phyloP scores from a whole-genome alignment of 1,140 invertebrate species.

The Pachyrhynchus sulphureomaculatus region DNA sequence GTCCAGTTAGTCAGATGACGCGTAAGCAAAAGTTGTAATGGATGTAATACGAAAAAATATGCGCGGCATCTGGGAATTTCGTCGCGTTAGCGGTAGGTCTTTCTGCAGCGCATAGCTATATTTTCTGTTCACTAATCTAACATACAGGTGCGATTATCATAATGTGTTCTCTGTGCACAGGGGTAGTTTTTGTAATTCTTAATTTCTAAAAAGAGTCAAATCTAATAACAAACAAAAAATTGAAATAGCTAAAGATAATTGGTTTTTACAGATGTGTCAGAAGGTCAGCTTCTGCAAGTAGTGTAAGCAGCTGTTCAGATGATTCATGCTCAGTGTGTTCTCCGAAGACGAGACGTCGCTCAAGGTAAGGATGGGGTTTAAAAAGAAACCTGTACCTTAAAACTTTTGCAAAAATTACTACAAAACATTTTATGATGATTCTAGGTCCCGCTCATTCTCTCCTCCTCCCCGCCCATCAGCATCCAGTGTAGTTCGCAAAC shows the following conservation, averaged over 20 bases:
- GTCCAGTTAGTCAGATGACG: no score
- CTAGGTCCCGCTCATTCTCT: slow-evolving; percentile 55
- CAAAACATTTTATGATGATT: slow-evolving; percentile 47
- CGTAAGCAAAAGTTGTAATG: no score
- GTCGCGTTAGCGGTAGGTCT: no score
- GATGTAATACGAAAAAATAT: no score
- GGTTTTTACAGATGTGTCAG: slow-evolving; percentile 31
- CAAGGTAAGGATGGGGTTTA: slow-evolving; percentile 41
- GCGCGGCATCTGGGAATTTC: no score
- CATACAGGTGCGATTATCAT: no score
- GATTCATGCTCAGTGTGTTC: slow-evolving; percentile 78
- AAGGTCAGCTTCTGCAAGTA: slow-evolving; percentile 64
- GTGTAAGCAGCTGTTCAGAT: slow-evolving; percentile 76
- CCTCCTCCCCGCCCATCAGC: slow-evolving; percentile 45
- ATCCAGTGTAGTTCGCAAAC: slow-evolving; percentile 26
- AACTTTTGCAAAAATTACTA: slow-evolving; percentile 63
- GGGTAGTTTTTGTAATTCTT: no score
- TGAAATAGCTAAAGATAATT: background rate
- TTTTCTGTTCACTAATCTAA: no score
- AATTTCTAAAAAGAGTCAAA: no score
- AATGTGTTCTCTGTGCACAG: background rate
- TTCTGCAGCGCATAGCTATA: background rate
- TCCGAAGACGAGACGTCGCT: slow-evolving; percentile 52
- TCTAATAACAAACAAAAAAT: no score
- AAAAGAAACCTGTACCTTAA: slow-evolving; percentile 81